These are phyloP conservation scores for Propithecus deckenii DNA, from an alignment of 2,797 vertebrate species.

Conservation along the genomic window DNA sequence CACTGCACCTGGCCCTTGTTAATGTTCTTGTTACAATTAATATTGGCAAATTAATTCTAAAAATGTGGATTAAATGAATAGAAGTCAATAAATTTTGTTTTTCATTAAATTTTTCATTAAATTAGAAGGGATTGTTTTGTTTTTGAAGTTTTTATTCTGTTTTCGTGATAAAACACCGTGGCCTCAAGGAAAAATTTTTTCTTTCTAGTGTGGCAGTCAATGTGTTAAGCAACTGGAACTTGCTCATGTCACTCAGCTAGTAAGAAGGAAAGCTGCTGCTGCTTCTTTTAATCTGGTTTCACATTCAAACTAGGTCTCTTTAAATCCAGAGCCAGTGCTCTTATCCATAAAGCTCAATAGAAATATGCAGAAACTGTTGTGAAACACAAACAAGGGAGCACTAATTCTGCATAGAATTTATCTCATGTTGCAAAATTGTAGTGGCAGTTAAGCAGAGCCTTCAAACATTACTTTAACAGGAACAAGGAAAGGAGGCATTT, in stretches of 20 bases:
- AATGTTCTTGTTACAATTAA: no score
- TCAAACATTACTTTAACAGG: neutral
- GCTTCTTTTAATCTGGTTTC: no score
- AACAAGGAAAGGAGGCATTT: neutral
- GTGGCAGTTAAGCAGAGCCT: neutral
- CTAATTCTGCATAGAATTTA: neutral
- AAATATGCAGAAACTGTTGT: neutral
- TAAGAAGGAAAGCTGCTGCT: neutral
- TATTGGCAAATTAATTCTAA: no score
- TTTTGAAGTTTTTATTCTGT: no score
- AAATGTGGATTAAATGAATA: no score
- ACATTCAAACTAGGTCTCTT: neutral
- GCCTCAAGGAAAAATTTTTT: no score
- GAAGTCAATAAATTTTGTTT: no score
- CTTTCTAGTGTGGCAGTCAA: no score
- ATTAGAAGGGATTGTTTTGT: no score
- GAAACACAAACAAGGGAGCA: neutral
- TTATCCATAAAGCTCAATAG: neutral
- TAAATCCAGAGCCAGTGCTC: neutral
- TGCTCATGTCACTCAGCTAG: neutral
- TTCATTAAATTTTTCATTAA: no score
- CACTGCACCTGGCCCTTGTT: no score
- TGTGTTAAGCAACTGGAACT: neutral
- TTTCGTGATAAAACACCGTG: no score
- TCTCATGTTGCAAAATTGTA: neutral